Base-by-base conservation (phyloP, 2,797 vertebrate species). In the Anabas testudineus region DNA sequence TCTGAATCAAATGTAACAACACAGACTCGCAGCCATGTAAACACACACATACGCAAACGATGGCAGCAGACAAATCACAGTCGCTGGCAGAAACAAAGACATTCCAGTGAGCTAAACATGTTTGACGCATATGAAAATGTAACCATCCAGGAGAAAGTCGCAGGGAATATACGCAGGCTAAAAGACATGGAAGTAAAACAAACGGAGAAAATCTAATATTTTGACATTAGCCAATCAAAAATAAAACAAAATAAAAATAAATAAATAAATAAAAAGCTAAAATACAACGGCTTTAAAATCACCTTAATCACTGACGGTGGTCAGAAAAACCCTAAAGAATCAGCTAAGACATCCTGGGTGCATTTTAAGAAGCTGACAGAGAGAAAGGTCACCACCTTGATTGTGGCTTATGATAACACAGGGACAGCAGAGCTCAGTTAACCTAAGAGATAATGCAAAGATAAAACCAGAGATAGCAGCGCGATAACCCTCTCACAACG, bases 321-420 rank as follows among this genome's bases (percentile, higher is more conserved):
- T 19, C 8, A 21, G 32, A 54, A 34, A 61, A 78, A 47, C 7
- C 47, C 21, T 7, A 41, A 66, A 74, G 26, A 41, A 75, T 10
- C 37, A 0, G 28, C 54, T 36, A 22, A 75, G 49, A 78, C 56
- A 10, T 63, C 36, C 58, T 5, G 13, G 48, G 59, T 71, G 73
- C 49, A 45, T 74, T 76, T 78, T 66, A 62, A 77, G 78, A 76
- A 7, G n/a, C 43, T 53, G 65, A 63, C 56, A 43, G 53, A 71
- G 56, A 77, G 56, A 78, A 81, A 87, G 88, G 87, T 88, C 87
- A 53, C 69, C 78, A 75, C 87, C 77, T 84, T 66, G 81, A 90
- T 90, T 0, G 39, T 72, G 78, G 36, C 34, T 26, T 7, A 12
- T 1, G 87, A 89, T 91, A 90, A 75, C 58, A 46, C 7, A 2